Base-by-base conservation (phyloP, 2,113 vertebrate genomes). In the Mus spicilegus region DNA sequence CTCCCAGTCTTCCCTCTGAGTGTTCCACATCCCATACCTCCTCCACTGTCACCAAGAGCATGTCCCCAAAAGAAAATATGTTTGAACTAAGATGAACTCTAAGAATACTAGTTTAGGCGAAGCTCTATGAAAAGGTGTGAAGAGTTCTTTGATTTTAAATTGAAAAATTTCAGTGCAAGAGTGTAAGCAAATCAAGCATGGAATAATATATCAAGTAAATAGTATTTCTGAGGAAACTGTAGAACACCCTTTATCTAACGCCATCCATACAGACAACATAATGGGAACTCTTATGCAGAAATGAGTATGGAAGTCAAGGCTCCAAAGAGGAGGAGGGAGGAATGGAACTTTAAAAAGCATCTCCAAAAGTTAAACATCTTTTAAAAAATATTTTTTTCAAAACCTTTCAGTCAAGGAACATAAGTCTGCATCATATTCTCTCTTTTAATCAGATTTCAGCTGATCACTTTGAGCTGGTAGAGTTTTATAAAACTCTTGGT, bases 51-150 rank as follows among this genome's bases (percentile, higher is more conserved):
- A 28, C 26, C 63, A 65, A 28, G 26, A 65, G 26, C 19, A 65
- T 65, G 61, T 28, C 9, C 26, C 63, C 20, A 7, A 28, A 49
- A 67, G 28, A 67, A 67, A 67, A 51, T 49, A 56, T 51, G 2
- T 90, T 86, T 88, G 81, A 92, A 88, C 9, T 88, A 92, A 65
- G 1, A 73, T 65, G 72, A 58, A 51, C 42, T 61, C 93, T 90
- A 65, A 4, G 11, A 94, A 75, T 58, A 54, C 56, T 72, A 11
- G 28, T 30, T 46, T 72, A n/a, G 19, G 51, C 69, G 3, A 80
- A 2, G 4, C 36, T 65, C 19, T 36, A 22, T 70, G 30, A 46
- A 42, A 72, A 30, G 1, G 22, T 42, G 7, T 85, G 54, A 61
- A 70, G 75, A 22, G 46, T 91, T 67, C 1, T 20, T 84, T 24